phyloP scores from a whole-genome alignment of 2,888 invertebrate species.

The Arrhopalites spinosus region DNA sequence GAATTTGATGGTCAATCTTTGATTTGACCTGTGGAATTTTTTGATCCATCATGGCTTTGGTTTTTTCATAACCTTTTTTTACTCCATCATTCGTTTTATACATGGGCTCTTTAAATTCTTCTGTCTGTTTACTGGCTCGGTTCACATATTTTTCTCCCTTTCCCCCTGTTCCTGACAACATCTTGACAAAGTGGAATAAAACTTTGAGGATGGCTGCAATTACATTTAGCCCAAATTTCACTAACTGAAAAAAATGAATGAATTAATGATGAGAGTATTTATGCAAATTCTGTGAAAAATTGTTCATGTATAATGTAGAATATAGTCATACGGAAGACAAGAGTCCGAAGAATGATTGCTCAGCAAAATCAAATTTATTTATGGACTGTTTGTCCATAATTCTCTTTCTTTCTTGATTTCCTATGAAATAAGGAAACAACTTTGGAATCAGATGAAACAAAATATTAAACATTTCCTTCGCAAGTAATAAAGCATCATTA shows the following conservation, averaged over 20 bases:
- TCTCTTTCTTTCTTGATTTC: too few relatives aligned
- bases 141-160: conserved; percentile 2
- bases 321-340: neutral
- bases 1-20: conserved; percentile 6
- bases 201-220: neutral
- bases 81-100: neutral
- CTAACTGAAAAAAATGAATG: neutral
- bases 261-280: neutral
- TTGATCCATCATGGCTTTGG: neutral
- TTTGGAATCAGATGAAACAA: too few relatives aligned
- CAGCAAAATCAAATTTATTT: neutral
- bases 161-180: conserved; percentile 1
- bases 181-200: neutral
- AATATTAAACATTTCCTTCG: too few relatives aligned
- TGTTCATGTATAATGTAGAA: neutral
- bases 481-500: too few relatives aligned
- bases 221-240: neutral
- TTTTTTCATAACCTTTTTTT: conserved; percentile 6
- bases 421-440: too few relatives aligned
- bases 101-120: neutral
- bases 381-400: too few relatives aligned
- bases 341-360: neutral
- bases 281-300: neutral
- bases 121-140: neutral
- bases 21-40: neutral